Base-by-base conservation (phyloP, 2,113 vertebrate genomes). In the Periophthalmus modestus region DNA sequence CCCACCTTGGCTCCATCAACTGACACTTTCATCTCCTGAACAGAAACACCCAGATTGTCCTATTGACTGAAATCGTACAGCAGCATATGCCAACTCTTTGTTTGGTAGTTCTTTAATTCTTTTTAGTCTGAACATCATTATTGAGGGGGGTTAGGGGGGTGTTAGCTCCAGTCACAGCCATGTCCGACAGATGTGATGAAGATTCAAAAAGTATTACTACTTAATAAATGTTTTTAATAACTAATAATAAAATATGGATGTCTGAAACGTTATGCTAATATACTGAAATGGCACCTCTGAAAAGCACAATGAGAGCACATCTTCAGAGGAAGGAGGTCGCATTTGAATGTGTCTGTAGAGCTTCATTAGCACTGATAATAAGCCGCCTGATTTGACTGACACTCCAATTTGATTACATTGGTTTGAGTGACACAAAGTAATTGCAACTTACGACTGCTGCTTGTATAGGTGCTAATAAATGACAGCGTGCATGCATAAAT, bases 1-100 rank as follows among this genome's bases (percentile, higher is more conserved):
- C 85, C 91, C 83, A 85, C 77, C 89, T 89, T 84, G 75, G 72
- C 80, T 83, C 73, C 54, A 50, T 12, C 24, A 80, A 69, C 68
- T 75, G 39, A 43, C 69, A 71, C 61, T 75, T 68, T 65, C 48
- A 68, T 67, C 69, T 71, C 65, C 55, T 13, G 28, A 59, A 61
- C 57, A 36, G 46, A 24, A 48, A 39, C 10, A 70, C 13, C 66
- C 67, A 48, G 57, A 4, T 70, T 33, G 52, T 70, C 43, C 48
- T 39, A 33, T 28, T 12, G 28, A 68, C 28, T 48, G 39, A 18
- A 52, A 18, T 12, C 15, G 21, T n/a, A 66, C 21, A 67, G 11
- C 62, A 65, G 14, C 19, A 43, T 43, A 9, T 65, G 62, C 21
- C 62, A 15, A 48, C 66, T 46, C 19, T 67, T 47, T 67, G 18